Base-by-base conservation (phyloP, 1,140 invertebrate species). In the Druon quercuslanigerum region DNA sequence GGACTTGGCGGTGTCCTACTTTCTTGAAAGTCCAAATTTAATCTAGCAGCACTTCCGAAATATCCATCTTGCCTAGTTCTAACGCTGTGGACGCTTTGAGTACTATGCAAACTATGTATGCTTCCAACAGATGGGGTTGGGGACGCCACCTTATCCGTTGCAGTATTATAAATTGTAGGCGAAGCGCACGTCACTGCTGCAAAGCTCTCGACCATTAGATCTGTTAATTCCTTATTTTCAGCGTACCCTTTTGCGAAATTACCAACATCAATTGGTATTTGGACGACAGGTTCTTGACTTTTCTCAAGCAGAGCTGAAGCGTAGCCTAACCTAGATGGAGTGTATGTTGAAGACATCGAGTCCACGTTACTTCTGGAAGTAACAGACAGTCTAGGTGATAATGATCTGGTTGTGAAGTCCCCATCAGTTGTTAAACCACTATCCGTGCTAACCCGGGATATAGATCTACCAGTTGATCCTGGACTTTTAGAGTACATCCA, bases 401-500 rank as follows among this genome's bases (percentile, higher is more conserved):
- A 89, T 56, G 90, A 92, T 81, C 89, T 88, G 56, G 87, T 87
- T 52, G 90, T 91, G 70, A 91, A 88, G 79, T 92, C 90, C 79
- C 89, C 89, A 82, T 92, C 91, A 79, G 90, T 91, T 57, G 88
- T 90, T 78, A 91, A 81, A 33, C 89, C 91, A 75, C 90, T 90
- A 76, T 91, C 91, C 16, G 90, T 91, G 77, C 90, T 91, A 16
- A 91, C 89, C 82, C 90, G 87, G 16, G 90, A 91, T 81, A 90
- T 85, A 14, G 91, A 91, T 82, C 90, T 83, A 60, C 89, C 90
- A 0, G 88, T 91, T 0, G 90, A 91, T 25, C 89, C 85, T 51
- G 89, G 90, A 89, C 93, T 93, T 84, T 93, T 94, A 40, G 94
- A 94, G 76, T 95, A 95, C n/a, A 92, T 94, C 95, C 95, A 96